Conservation (phyloP, 2,113 vertebrate genomes). For the Ciconia boyciana region DNA sequence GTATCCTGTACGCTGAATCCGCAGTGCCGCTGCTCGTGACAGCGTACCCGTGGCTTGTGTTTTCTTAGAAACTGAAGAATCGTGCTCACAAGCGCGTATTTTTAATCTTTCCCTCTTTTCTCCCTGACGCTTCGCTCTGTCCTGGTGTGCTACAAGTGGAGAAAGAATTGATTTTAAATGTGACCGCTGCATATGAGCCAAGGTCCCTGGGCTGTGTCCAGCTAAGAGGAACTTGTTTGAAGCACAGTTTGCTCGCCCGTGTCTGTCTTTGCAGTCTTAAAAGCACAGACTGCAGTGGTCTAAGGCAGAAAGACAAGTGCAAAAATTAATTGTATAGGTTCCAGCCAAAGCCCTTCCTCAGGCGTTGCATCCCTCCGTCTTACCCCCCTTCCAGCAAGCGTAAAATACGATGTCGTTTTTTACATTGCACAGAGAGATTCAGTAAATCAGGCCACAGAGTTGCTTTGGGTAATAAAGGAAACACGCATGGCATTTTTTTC, state of each 20-base stretch:
- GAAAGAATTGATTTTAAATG: conserved; percentile 4
- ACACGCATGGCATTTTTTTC: fast-evolving
- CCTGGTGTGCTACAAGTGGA: not conserved
- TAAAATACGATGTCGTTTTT: not conserved
- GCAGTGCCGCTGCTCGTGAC: not conserved
- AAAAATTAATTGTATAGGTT: not conserved
- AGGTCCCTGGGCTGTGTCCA: conserved; percentile 8
- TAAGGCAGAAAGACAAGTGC: not conserved
- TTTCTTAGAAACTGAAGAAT: conserved; percentile 4
- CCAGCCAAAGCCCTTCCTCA: not conserved
- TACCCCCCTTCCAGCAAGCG: not conserved
- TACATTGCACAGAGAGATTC: not conserved
- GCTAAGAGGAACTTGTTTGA: not conserved
- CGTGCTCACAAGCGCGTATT: not conserved
- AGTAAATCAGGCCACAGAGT: not conserved
- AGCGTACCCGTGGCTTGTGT: not conserved
- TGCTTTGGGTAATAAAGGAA: not conserved
- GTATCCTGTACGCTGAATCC: not conserved
- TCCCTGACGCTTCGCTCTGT: not conserved
- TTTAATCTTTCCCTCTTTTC: conserved; percentile 20
- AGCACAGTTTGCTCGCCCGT: not conserved
- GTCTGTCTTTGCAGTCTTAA: not conserved
- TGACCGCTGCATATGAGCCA: not conserved
- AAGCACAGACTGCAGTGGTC: not conserved
- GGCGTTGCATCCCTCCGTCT: not conserved